phyloP scores from a whole-genome alignment of 2,113 vertebrate genomes.

The Platysteira castanea region DNA sequence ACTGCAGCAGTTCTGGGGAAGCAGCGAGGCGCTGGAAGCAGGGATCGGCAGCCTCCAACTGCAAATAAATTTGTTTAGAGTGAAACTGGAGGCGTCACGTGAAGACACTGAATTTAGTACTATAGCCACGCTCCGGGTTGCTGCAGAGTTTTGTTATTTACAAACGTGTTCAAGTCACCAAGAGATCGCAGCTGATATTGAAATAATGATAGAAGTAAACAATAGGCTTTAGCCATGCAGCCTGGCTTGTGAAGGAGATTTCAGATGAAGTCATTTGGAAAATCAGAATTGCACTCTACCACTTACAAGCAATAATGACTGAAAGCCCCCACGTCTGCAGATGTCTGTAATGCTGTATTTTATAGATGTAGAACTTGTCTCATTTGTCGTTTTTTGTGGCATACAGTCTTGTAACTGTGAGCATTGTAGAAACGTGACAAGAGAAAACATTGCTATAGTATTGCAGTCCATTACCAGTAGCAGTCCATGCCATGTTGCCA shows the following conservation, averaged over 20 bases:
- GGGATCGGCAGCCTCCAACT: neutral
- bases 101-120: neutral
- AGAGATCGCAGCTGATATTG: neutral
- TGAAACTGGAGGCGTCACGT: neutral
- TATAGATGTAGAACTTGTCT: neutral
- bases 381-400: neutral
- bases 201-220: neutral
- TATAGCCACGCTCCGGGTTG: neutral
- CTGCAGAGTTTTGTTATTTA: neutral
- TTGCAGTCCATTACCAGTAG: neutral
- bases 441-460: neutral
- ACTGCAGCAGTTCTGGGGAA: neutral
- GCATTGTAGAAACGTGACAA: neutral
- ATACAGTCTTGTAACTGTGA: neutral
- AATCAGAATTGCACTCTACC: neutral
- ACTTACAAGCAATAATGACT: neutral
- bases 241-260: neutral
- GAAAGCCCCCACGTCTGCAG: neutral
- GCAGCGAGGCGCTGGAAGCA: neutral
- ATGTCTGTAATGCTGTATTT: neutral
- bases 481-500: rapidly evolving
- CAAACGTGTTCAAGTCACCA: neutral
- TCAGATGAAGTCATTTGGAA: neutral
- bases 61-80: neutral
- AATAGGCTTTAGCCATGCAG: neutral